phyloP scores from a whole-genome alignment of 2,113 vertebrate species.

The Paratilapia polleni region DNA sequence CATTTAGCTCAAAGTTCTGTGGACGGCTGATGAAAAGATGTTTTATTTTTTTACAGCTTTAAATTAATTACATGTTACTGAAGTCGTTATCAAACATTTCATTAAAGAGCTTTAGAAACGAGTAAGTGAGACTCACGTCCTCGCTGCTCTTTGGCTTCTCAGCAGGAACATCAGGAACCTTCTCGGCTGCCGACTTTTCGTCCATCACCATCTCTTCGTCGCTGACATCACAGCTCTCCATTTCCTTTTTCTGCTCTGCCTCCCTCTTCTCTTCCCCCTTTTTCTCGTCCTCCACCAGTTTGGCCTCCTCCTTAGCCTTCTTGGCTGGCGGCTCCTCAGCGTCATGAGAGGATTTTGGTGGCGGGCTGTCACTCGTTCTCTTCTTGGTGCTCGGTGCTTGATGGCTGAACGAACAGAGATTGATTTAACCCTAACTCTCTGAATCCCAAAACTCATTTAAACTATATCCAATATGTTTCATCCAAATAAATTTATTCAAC shows the following conservation, averaged over 20 bases:
- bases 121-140: constrained; percentile 29
- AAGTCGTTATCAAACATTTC: no score
- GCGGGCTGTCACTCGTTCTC: constrained; percentile 30
- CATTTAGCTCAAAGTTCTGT: not conserved
- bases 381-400: constrained; percentile 40
- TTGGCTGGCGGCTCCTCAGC: constrained; percentile 74
- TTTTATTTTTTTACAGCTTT: no score
- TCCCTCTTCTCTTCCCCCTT: not conserved
- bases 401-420: constrained; percentile 51
- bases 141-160: not conserved
- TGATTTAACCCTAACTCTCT: no score
- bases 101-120: not conserved
- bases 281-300: no score
- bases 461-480: no score
- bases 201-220: not conserved
- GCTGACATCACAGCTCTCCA: not conserved
- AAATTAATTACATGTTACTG: no score
- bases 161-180: constrained; percentile 3
- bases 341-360: constrained; percentile 32
- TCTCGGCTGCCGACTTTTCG: not conserved
- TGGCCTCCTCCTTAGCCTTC: constrained; percentile 56
- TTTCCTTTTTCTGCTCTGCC: not conserved
- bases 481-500: no score
- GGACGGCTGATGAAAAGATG: not conserved
- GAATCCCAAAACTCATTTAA: no score